Base-by-base conservation (phyloP, 2,888 invertebrate species). In the Andrena trimmerana region DNA sequence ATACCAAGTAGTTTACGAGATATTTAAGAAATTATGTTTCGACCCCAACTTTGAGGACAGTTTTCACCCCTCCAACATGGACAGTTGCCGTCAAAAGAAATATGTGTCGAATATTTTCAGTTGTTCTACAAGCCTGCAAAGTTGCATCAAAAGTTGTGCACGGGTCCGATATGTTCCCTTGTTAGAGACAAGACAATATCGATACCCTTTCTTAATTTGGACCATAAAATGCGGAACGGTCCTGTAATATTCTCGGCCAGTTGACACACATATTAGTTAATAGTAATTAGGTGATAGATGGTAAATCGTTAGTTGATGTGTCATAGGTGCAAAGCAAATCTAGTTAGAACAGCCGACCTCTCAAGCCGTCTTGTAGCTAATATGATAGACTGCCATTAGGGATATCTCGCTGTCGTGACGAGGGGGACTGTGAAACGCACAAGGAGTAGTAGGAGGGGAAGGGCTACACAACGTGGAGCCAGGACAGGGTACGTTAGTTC, bases 381-480 rank as follows among this genome's bases (percentile, higher is more conserved):
- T 92, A 87, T 90, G 92, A 92, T 92, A 90, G 90, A 91, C 90
- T 90, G 85, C 90, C 90, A 91, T 92, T 92, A 92, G 87, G 90
- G 89, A 89, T 89, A 90, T 90, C 87, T 88, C 82, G 85, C 87
- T 88, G 81, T 88, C 90, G 82, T 81, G 85, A 86, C 80, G 81
- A 87, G 86, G 86, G 42, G 83, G 78, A 83, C 84, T 79, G 69
- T 77, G 84, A 78, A 87, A 79, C 70, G 71, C 75, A 68, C 75
- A 48, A 69, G 66, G 75, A 77, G 73, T 42, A 60, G 69, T 80
- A n/a, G 67, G 57, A 20, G 29, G 78, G 24, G 70, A 52, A 54
- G 67, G 78, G 71, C 80, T 81, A 68, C 73, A 74, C 78, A 83
- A 78, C 81, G 73, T 54, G 66, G 75, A 69, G 72, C 81, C 81